Evolutionary conservation across 2,888 invertebrate genomes (phyloP).

Genomic region (Caenorhabditis parvicauda): DNA sequence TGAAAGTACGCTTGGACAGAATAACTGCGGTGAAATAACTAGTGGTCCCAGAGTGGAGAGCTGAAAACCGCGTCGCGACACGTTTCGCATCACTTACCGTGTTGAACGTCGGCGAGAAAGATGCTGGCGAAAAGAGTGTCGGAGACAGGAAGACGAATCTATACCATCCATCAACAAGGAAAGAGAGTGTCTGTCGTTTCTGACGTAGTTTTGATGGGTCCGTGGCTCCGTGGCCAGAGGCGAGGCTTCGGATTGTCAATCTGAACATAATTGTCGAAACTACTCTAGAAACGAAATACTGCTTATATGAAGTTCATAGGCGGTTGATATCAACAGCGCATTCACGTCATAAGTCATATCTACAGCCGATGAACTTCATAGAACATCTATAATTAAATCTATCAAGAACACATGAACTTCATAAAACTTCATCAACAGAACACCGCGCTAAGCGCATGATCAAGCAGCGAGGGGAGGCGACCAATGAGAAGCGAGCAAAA

Average conservation of each 20-base stretch:
- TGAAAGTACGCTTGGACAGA: slow-evolving; percentile 43
- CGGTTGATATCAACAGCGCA: too few relatives aligned
- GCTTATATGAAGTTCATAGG: too few relatives aligned
- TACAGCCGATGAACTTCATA: too few relatives aligned
- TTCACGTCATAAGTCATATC: too few relatives aligned
- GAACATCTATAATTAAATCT: too few relatives aligned
- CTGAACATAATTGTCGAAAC: neutral
- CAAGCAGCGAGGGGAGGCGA: too few relatives aligned
- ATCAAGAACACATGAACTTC: too few relatives aligned
- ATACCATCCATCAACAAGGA: slow-evolving; percentile 14
- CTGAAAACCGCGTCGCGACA: slow-evolving; percentile 10
- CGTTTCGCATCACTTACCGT: slow-evolving; percentile 1
- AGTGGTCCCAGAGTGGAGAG: slow-evolving; percentile 42
- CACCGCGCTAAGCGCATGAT: too few relatives aligned
- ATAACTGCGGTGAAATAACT: slow-evolving; percentile 43
- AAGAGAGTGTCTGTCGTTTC: slow-evolving; percentile 21
- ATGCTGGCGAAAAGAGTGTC: slow-evolving; percentile 31
- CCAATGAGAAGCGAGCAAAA: too few relatives aligned
- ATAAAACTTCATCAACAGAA: too few relatives aligned
- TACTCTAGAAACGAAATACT: too few relatives aligned
- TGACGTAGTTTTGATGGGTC: neutral
- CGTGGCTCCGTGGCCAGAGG: slow-evolving; percentile 18
- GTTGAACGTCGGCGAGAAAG: slow-evolving; percentile 29
- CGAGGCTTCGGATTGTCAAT: slow-evolving; percentile 20
- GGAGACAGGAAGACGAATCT: slow-evolving; percentile 23